Conservation (phyloP, 2,113 vertebrate species). For the Platycercus adscitus region DNA sequence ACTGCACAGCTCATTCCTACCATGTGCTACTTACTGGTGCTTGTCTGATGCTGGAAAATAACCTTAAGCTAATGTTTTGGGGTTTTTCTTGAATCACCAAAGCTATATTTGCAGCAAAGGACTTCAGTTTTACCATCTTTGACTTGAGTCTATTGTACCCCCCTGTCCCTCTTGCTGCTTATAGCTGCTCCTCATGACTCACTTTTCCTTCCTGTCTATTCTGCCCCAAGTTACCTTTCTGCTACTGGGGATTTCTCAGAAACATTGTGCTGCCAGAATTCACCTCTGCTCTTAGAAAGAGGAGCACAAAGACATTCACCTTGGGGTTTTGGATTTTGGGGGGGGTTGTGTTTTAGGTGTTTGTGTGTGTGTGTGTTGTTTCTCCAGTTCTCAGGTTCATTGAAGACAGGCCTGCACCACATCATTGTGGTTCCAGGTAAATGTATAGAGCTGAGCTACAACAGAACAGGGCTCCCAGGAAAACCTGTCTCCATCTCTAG, state of each 20-base stretch:
- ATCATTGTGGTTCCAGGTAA: neutral
- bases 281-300: neutral
- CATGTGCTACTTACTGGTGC: neutral
- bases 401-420: neutral
- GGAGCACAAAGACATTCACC: neutral
- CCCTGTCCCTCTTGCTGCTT: neutral
- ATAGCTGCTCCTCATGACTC: neutral
- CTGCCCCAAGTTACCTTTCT: neutral
- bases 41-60: neutral
- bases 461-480: neutral
- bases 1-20: neutral
- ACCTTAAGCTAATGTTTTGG: neutral
- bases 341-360: neutral
- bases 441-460: neutral
- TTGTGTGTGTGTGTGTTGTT: neutral
- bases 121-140: neutral
- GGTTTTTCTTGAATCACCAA: neutral
- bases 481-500: neutral
- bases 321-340: neutral
- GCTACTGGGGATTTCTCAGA: neutral
- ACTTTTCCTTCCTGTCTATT: neutral
- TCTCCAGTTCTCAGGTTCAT: neutral
- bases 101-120: neutral
- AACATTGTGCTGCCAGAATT: neutral
- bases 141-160: neutral